A percentile compares a stretch with the other conserved stretches of the same genome.
Conservation (phyloP, 2,113 vertebrate species). For the Anoplopoma fimbria region DNA sequence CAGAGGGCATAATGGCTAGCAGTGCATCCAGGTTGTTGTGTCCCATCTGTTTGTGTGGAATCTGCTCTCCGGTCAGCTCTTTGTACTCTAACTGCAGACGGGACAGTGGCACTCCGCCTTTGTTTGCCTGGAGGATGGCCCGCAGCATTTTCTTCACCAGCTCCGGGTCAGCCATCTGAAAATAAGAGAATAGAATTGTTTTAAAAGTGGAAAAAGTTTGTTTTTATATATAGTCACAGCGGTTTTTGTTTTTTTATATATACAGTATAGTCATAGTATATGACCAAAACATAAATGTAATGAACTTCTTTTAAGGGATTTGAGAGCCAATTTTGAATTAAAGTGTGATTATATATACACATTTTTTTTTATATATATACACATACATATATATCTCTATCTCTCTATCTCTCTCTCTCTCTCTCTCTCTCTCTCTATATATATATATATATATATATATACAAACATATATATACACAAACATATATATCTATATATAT, state of each 20-base stretch:
- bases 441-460: too few species aligned
- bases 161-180: conserved; percentile 91
- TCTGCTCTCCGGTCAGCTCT: conserved; percentile 90
- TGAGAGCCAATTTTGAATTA: not conserved
- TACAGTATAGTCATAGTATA: not conserved
- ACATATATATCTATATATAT: too few species aligned
- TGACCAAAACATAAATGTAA: not conserved
- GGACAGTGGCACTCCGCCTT: conserved; percentile 86
- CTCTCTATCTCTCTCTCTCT: too few species aligned
- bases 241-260: not conserved
- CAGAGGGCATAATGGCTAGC: conserved; percentile 87
- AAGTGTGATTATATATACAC: too few species aligned
- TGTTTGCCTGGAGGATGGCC: conserved; percentile 89
- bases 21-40: conserved; percentile 87
- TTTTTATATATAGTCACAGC: not conserved
- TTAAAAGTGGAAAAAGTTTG: not conserved
- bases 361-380: conserved; percentile 25
- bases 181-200: not conserved
- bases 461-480: conserved; percentile 20
- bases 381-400: too few species aligned
- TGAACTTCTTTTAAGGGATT: not conserved
- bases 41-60: conserved; percentile 92
- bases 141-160: conserved; percentile 90
- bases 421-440: too few species aligned
- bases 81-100: conserved; percentile 90